Evolutionary conservation across 1,140 invertebrate genomes (phyloP), one percentile per base, ranked within the genome.

Genomic region (Copidosoma floridanum): DNA sequence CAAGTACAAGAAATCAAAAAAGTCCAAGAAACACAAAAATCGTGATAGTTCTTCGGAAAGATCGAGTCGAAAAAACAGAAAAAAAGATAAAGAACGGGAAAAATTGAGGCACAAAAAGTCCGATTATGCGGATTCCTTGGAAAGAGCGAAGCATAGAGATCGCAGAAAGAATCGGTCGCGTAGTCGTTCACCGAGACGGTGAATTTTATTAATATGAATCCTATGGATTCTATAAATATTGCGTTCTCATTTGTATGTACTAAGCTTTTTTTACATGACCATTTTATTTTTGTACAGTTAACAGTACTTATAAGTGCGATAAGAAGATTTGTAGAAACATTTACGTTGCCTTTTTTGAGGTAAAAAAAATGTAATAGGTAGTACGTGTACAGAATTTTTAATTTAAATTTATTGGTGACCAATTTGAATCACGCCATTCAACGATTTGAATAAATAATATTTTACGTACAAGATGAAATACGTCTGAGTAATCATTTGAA

Each of bases 91-190:
- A 24, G 73, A 77, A 52, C 62, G 73, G 53, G 78, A 82, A 58
- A 82, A 71, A 54, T 76, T 68, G 62, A 77, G 69, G 64, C 73
- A 83, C 46, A 82, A 75, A 38, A 68, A 77, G 53, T 75, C 68
- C 16, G 73, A 75, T 35, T 66, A 75, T 55, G 76, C 73, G 35
- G 77, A 81, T 52, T 67, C 66, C 10, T 64, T 68, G 3, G 74
- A 80, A 55, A 73, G 60, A 53, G 74, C 35, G 18, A 54, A 16
- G 35, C 1, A 41, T 23, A 55, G 73, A 65, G 68, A 64, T 32
- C 26, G 46, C 3, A 48, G 46, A 48, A 27, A 81, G 77, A 64
- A 16, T 43, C n/a, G 41, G 10, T 43, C 41, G 6, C 41, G 16
- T 27, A 51, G 48, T 51, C 16, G 18, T 37, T 37, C 48, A 12